phyloP scores from a whole-genome alignment of 30 jellyfish, hydroid and myxozoan genomes.

The Aurelia sp. region DNA sequence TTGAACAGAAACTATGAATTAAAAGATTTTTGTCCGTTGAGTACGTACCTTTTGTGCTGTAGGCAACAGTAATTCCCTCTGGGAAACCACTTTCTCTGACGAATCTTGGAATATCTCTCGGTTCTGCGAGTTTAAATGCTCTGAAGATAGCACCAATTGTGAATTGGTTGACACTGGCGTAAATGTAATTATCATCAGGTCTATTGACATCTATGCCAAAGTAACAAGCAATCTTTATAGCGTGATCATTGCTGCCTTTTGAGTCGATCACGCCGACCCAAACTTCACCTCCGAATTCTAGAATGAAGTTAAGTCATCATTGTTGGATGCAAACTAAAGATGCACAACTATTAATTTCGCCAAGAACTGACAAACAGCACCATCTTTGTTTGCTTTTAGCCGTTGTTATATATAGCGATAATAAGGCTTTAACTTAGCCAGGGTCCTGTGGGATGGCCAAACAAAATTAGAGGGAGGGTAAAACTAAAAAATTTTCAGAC shows the following conservation, averaged over 20 bases:
- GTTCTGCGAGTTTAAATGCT: conserved; percentile 51
- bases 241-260: conserved; percentile 42
- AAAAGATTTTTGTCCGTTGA: too few species aligned
- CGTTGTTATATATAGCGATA: too few species aligned
- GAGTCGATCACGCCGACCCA: conserved; percentile 50
- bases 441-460: too few species aligned
- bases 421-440: too few species aligned
- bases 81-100: conserved; percentile 52
- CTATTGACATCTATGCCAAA: conserved; percentile 59
- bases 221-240: conserved; percentile 32
- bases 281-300: conserved; percentile 67
- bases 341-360: too few species aligned
- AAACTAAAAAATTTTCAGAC: too few species aligned
- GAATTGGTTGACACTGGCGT: conserved; percentile 53
- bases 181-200: conserved; percentile 46
- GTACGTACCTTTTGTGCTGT: conserved; percentile 40
- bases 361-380: too few species aligned
- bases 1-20: too few species aligned
- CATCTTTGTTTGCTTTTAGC: too few species aligned
- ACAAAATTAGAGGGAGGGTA: too few species aligned
- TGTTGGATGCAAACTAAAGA: too few species aligned
- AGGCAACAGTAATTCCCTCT: conserved; percentile 38
- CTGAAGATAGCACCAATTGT: conserved; percentile 30
- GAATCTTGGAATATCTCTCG: conserved; percentile 24
- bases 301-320: too few species aligned